Percentiles rank a stretch among this genome's conserved stretches.
Conservation (phyloP, 2,113 vertebrate species). For the Halichoeres trimaculatus region DNA sequence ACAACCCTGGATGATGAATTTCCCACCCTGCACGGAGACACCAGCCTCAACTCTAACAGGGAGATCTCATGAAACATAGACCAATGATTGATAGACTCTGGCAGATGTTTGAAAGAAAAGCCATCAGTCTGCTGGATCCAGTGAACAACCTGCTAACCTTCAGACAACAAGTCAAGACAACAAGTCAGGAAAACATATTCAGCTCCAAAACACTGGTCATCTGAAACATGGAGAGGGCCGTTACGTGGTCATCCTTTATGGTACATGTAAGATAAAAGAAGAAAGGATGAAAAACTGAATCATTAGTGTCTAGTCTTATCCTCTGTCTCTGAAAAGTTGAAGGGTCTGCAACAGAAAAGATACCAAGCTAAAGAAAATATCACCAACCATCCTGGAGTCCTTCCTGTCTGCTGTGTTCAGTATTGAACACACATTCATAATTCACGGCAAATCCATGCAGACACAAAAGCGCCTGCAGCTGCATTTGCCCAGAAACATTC, state of each 20-base stretch:
- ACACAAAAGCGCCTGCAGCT: constrained; percentile 25
- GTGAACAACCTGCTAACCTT: background rate
- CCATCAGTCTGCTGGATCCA: background rate
- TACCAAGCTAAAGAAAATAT: no score
- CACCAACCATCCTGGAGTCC: no score
- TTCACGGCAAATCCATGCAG: background rate
- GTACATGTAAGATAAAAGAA: no score
- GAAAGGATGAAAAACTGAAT: no score
- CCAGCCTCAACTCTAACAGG: constrained; percentile 28
- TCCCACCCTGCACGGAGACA: constrained; percentile 43
- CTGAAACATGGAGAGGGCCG: no score
- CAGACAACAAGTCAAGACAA: background rate
- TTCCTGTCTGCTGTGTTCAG: no score
- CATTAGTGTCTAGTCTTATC: no score
- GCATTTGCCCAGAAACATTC: constrained; percentile 31
- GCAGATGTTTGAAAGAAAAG: background rate
- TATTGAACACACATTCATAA: background rate
- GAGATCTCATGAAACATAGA: constrained; percentile 52
- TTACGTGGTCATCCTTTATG: no score
- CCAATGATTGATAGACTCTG: constrained; percentile 20
- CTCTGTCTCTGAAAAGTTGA: no score
- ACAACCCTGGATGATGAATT: constrained; percentile 67
- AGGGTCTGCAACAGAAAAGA: no score
- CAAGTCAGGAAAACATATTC: no score
- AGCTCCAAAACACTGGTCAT: background rate